Conservation (phyloP, 2,113 vertebrate species). For the Peucedramus taeniatus region DNA sequence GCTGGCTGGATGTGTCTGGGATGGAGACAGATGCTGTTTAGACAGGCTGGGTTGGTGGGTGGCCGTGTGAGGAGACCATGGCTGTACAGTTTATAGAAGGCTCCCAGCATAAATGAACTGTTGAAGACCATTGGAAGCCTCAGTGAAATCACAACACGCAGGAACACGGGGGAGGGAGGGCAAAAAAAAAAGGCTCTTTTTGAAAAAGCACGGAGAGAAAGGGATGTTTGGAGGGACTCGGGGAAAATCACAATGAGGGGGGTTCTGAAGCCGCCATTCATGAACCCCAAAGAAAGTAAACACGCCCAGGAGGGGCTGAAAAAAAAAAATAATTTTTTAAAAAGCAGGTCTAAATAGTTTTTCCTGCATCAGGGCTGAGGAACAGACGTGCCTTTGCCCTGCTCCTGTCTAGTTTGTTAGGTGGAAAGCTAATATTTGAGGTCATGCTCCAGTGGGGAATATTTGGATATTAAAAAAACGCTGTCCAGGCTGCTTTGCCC, state of each 20-base stretch:
- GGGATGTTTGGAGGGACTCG: slow-evolving; percentile 45
- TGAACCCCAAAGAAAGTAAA: slow-evolving; percentile 54
- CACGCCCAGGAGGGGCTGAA: slow-evolving; percentile 25
- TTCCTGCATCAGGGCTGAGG: slow-evolving; percentile 71
- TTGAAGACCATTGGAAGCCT: slow-evolving; percentile 90
- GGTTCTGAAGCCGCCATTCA: slow-evolving; percentile 77
- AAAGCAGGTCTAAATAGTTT: slow-evolving; percentile 83
- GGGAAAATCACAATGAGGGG: slow-evolving; percentile 54
- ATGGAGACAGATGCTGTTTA: slow-evolving; percentile 84
- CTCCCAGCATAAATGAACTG: slow-evolving; percentile 88
- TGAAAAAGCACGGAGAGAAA: neutral
- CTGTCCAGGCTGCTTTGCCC: slow-evolving; percentile 10
- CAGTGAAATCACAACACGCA: slow-evolving; percentile 93
- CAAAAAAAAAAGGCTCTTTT: neutral
- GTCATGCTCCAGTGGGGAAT: slow-evolving; percentile 69
- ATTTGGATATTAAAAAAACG: slow-evolving; percentile 57
- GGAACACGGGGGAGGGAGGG: slow-evolving; percentile 34
- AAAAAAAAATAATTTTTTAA: neutral
- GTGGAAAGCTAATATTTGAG: slow-evolving; percentile 77
- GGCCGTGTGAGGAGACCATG: slow-evolving; percentile 76
- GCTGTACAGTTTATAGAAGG: slow-evolving; percentile 83
- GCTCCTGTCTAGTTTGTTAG: slow-evolving; percentile 65
- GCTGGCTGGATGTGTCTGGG: slow-evolving; percentile 72
- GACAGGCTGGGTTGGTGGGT: slow-evolving; percentile 89
- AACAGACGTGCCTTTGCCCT: slow-evolving; percentile 72